Conservation (phyloP, 2,113 vertebrate species). For the Castor canadensis region DNA sequence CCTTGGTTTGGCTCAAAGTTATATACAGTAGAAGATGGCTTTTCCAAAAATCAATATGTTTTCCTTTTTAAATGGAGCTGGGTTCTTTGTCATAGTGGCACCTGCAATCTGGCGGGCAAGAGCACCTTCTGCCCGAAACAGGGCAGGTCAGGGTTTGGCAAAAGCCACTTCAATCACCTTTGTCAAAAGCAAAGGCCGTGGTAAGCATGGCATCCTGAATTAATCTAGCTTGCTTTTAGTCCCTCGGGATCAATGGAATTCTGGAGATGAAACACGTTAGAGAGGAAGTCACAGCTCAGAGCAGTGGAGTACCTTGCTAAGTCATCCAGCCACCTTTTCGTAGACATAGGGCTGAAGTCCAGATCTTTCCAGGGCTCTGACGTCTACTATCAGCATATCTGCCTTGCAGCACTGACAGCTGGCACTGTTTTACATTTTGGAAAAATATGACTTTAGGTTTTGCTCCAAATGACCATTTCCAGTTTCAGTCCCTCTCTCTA, state of each 20-base stretch:
- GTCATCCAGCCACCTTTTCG: not conserved
- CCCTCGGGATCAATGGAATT: not conserved
- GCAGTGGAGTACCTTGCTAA: not conserved
- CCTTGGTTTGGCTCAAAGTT: conserved; percentile 73
- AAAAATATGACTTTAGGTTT: not conserved
- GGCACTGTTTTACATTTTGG: not conserved
- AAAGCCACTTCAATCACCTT: not conserved
- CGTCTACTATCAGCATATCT: not conserved
- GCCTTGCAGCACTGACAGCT: not conserved
- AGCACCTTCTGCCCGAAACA: not conserved
- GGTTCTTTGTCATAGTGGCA: not conserved
- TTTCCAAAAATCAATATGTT: conserved; percentile 73
- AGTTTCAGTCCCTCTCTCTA: not conserved
- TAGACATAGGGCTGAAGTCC: not conserved
- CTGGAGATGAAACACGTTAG: not conserved
- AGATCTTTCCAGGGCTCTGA: not conserved
- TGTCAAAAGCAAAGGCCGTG: not conserved
- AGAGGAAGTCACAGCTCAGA: not conserved
- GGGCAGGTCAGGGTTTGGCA: not conserved
- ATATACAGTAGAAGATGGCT: conserved; percentile 70
- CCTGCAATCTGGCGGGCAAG: not conserved
- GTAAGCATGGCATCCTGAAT: not conserved
- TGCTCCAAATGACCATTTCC: not conserved
- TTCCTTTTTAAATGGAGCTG: conserved; percentile 23
- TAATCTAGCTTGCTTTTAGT: not conserved